These are phyloP conservation scores for Colistium nudipinnis DNA, from an alignment of 2,113 vertebrate species.

Conservation along the genomic window DNA sequence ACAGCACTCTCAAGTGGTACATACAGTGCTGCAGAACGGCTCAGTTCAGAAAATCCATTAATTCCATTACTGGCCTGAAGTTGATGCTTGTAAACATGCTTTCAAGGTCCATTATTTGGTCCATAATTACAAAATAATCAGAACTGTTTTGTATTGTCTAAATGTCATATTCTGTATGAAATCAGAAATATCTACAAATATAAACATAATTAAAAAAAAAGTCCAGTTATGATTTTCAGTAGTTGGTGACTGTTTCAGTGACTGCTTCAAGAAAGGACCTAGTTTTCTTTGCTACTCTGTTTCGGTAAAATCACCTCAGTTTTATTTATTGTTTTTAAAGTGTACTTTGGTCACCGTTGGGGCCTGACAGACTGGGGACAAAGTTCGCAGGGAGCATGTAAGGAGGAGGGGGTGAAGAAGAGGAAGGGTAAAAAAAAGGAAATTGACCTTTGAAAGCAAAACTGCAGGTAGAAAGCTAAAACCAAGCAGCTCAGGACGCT, in stretches of 20 bases:
- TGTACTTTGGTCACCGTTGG: conserved; percentile 77
- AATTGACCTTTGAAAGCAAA: conserved; percentile 80
- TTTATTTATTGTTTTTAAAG: conserved; percentile 69
- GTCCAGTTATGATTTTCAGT: background rate
- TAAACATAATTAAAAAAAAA: background rate
- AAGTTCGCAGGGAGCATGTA: conserved; percentile 79
- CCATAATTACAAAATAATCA: background rate
- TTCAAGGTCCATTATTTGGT: too few species aligned
- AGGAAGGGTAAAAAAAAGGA: conserved; percentile 69
- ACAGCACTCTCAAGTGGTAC: conserved; percentile 51
- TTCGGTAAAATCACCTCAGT: conserved; percentile 26
- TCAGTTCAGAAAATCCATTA: background rate
- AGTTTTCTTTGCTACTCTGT: background rate
- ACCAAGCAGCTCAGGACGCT: conserved; percentile 64
- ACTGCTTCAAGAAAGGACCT: background rate
- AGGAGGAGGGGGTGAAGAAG: conserved; percentile 72
- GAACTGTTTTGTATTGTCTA: background rate
- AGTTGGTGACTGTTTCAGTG: background rate
- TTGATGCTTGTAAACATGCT: background rate
- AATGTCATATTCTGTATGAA: background rate
- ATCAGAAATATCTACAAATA: background rate
- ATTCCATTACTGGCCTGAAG: background rate
- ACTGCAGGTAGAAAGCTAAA: conserved; percentile 79
- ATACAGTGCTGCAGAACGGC: background rate
- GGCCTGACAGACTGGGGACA: conserved; percentile 76